Conservation (phyloP, 1,140 invertebrate genomes). For the Uloborus diversus region DNA sequence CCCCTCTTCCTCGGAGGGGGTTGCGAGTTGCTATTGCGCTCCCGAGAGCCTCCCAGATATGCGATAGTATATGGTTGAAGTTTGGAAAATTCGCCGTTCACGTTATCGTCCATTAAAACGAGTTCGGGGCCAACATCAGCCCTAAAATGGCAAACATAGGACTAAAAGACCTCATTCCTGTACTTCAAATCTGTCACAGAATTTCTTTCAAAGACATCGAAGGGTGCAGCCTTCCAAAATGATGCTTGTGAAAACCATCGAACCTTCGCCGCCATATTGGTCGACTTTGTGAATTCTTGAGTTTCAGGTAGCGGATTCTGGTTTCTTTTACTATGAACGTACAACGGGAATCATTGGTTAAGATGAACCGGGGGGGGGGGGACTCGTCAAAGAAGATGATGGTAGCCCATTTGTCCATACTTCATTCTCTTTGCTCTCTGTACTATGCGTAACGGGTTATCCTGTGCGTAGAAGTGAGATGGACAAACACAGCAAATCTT, state of each 20-base stretch:
- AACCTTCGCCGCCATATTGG: slow-evolving; percentile 1
- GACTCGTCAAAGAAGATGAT: slow-evolving; percentile 1
- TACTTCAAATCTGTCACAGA: not conserved
- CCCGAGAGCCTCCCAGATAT: no score
- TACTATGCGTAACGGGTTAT: no score
- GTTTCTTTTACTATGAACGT: not conserved
- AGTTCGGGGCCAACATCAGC: not conserved
- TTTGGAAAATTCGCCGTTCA: no score
- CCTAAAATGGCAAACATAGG: not conserved
- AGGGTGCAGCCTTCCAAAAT: not conserved
- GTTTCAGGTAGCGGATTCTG: not conserved
- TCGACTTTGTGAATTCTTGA: not conserved
- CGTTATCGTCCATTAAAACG: not conserved
- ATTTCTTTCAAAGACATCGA: slow-evolving; percentile 5
- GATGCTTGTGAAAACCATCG: not conserved
- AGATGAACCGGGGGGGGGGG: not conserved
- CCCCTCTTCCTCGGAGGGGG: no score
- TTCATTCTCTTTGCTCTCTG: not conserved
- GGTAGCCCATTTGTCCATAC: not conserved
- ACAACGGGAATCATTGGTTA: not conserved
- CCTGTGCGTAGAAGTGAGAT: not conserved
- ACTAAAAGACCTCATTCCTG: slow-evolving; percentile 1
- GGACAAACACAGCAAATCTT: not conserved
- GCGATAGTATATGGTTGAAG: no score
- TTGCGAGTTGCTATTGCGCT: no score